phyloP scores from a whole-genome alignment of 2,888 invertebrate species.

The Steinernema hermaphroditum region DNA sequence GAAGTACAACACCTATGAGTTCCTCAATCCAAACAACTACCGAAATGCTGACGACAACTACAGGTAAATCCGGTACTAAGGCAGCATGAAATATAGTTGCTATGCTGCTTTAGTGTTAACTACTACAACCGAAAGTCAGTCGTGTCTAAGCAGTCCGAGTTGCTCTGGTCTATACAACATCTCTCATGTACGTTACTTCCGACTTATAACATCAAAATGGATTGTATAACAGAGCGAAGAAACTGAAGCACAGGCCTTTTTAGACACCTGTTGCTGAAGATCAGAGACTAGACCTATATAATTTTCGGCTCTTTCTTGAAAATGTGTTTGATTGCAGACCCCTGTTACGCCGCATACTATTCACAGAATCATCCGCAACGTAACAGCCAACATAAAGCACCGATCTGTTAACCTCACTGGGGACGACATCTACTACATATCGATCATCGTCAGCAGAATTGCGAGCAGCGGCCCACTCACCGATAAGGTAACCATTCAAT shows the following conservation, averaged over 20 bases:
- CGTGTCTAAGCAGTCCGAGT: neutral
- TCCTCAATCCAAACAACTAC: too few relatives aligned
- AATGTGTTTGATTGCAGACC: neutral
- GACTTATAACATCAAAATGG: too few relatives aligned
- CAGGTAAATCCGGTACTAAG: too few relatives aligned
- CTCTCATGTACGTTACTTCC: neutral
- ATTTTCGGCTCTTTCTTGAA: too few relatives aligned
- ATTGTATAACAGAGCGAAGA: too few relatives aligned
- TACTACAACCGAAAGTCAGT: neutral
- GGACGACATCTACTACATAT: constrained; percentile 2
- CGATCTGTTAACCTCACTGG: neutral
- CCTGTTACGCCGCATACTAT: neutral
- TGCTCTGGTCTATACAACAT: constrained; percentile 8
- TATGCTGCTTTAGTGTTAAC: too few relatives aligned
- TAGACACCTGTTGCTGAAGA: too few relatives aligned
- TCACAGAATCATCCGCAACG: neutral
- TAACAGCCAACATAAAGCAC: neutral
- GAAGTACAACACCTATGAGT: too few relatives aligned
- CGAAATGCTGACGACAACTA: too few relatives aligned
- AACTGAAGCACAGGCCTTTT: too few relatives aligned
- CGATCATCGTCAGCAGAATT: neutral
- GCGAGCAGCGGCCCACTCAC: neutral
- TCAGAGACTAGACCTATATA: too few relatives aligned
- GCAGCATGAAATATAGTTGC: too few relatives aligned
- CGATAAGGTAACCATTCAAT: neutral